Evolutionary conservation across 2,797 vertebrate species (phyloP).

Genomic region (Sebastes alutus): DNA sequence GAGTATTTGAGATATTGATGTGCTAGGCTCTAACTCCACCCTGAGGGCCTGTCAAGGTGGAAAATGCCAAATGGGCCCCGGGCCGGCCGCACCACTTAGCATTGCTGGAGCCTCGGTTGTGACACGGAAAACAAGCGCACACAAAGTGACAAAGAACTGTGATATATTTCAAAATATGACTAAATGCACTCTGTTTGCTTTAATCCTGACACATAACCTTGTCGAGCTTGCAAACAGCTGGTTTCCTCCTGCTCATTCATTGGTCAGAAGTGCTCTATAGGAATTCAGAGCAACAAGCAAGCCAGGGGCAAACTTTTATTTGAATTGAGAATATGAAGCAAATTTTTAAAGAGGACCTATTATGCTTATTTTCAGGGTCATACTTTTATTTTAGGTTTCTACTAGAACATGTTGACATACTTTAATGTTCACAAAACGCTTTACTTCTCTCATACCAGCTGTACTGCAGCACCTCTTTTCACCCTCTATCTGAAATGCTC

Average conservation of each 20-base stretch:
- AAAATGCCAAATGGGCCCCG: slow-evolving; percentile 61
- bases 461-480: too few species aligned
- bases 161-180: background rate
- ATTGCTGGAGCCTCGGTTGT: slow-evolving; percentile 21
- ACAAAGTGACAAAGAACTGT: background rate
- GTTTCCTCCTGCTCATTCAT: too few species aligned
- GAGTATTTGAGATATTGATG: slow-evolving; percentile 75
- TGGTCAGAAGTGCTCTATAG: too few species aligned
- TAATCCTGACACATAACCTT: background rate
- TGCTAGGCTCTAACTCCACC: slow-evolving; percentile 66
- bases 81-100: slow-evolving; percentile 53
- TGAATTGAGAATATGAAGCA: background rate
- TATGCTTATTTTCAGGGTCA: accelerated
- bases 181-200: too few species aligned
- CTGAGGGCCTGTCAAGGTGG: slow-evolving; percentile 64
- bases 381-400: too few species aligned
- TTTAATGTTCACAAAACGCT: too few species aligned
- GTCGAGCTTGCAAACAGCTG: background rate
- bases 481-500: too few species aligned
- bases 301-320: background rate
- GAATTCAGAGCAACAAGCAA: background rate
- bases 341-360: too few species aligned
- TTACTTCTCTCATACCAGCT: too few species aligned
- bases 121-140: slow-evolving; percentile 11
- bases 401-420: too few species aligned